phyloP scores from a whole-genome alignment of 2,888 invertebrate genomes.

The Temnothorax ravouxi region DNA sequence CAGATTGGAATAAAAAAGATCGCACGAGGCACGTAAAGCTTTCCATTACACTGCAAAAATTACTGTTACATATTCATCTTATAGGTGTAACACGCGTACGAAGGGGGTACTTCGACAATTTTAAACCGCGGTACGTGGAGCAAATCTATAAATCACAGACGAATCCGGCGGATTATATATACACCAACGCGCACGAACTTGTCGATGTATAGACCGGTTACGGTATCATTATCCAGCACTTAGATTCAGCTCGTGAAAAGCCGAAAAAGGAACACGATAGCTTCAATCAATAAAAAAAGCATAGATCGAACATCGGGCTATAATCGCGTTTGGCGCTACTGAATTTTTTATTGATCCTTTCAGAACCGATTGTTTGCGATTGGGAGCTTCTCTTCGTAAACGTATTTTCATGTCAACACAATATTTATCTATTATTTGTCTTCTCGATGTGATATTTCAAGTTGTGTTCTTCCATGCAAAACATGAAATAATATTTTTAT shows the following conservation, averaged over 20 bases:
- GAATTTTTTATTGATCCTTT: constrained; percentile 33
- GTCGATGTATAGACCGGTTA: not conserved
- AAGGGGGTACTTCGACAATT: not conserved
- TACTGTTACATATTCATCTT: not conserved
- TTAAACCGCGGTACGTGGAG: not conserved
- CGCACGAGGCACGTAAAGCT: not conserved
- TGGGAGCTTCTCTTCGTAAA: not conserved
- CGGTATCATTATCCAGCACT: constrained; percentile 26
- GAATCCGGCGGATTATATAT: not conserved
- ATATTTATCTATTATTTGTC: not conserved
- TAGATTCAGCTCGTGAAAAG: not conserved
- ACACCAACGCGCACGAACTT: not conserved
- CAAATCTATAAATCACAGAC: constrained; percentile 6
- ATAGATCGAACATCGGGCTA: not conserved
- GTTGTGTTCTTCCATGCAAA: not conserved
- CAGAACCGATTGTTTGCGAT: constrained; percentile 24
- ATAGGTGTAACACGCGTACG: not conserved
- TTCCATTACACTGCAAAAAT: not conserved
- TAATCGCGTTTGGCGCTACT: constrained; percentile 33
- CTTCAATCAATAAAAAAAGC: constrained; percentile 30
- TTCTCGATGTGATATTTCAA: not conserved
- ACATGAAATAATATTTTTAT: not conserved
- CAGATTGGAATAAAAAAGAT: not conserved
- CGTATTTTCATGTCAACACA: not conserved
- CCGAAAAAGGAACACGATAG: not conserved